Evolutionary conservation across 2,888 invertebrate genomes (phyloP).

Genomic region (Lymantria monacha): DNA sequence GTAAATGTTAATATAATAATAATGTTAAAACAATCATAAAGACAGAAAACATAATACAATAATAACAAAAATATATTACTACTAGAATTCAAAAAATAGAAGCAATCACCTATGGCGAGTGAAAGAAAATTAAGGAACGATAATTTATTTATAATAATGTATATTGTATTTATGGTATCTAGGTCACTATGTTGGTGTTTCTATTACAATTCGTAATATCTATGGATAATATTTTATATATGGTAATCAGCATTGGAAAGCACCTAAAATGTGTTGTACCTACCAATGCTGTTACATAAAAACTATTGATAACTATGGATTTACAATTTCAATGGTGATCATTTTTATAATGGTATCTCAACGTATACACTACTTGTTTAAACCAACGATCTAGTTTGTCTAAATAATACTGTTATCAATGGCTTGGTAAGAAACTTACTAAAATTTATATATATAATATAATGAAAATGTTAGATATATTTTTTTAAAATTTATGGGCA

Average conservation of each 20-base stretch:
- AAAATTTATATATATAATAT: conserved; percentile 56
- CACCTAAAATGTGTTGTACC: conserved; percentile 43
- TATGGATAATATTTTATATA: conserved; percentile 61
- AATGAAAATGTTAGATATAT: conserved; percentile 54
- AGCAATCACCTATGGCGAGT: conserved; percentile 54
- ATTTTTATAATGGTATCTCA: conserved; percentile 66
- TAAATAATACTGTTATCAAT: conserved; percentile 82
- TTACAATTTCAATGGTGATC: conserved; percentile 58
- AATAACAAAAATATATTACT: conserved; percentile 76
- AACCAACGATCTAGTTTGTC: conserved; percentile 70
- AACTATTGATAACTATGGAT: conserved; percentile 70
- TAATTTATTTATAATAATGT: conserved; percentile 60
- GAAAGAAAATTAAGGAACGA: conserved; percentile 44
- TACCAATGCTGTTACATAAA: conserved; percentile 59
- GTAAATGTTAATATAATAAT: conserved; percentile 46
- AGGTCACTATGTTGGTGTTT: conserved; percentile 79
- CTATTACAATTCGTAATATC: conserved; percentile 74
- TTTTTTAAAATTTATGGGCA: conserved; percentile 59
- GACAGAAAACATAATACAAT: conserved; percentile 60
- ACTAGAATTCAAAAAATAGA: conserved; percentile 47
- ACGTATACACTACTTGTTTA: conserved; percentile 68
- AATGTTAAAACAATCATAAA: conserved; percentile 65
- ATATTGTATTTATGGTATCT: conserved; percentile 66
- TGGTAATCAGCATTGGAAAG: conserved; percentile 54
- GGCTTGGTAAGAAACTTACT: conserved; percentile 79